These are phyloP conservation scores for Pantherophis guttatus DNA, from an alignment of 2,113 vertebrate species.

Conservation along the genomic window DNA sequence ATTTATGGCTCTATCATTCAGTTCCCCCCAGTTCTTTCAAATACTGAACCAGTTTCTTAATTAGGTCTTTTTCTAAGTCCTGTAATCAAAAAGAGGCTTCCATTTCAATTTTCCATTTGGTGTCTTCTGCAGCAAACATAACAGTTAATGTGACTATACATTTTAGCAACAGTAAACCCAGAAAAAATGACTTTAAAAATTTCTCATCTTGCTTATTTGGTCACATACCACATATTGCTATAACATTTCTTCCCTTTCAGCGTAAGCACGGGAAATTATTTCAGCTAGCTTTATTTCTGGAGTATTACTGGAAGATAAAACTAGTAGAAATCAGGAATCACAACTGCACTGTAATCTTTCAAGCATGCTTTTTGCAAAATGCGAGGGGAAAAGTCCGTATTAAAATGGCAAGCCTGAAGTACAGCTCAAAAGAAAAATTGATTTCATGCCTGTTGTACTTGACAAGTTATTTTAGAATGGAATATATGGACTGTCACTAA, in stretches of 20 bases:
- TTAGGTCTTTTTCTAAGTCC: background rate
- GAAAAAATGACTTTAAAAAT: conserved; percentile 47
- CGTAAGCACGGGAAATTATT: conserved; percentile 37
- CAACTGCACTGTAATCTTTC: background rate
- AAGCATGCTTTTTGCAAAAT: background rate
- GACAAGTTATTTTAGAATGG: conserved; percentile 40
- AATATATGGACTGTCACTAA: conserved; percentile 31
- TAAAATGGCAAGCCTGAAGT: conserved; percentile 41
- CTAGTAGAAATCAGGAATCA: background rate
- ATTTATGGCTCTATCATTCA: background rate
- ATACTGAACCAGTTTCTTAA: background rate
- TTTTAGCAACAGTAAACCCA: conserved; percentile 53
- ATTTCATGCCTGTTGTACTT: conserved; percentile 21
- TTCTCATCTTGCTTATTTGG: conserved; percentile 40
- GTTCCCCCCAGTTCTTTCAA: background rate
- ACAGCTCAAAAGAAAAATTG: background rate
- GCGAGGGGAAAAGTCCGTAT: conserved; percentile 18
- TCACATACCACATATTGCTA: conserved; percentile 48
- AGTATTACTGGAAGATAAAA: background rate
- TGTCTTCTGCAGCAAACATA: conserved; percentile 47
- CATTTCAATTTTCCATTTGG: conserved; percentile 5
- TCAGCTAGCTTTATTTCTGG: conserved; percentile 30
- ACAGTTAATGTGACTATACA: conserved; percentile 33
- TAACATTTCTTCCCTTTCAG: conserved; percentile 25
- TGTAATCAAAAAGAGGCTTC: conserved; percentile 7